These are phyloP conservation scores for Scyliorhinus canicula DNA, from an alignment of 2,797 vertebrate species.

Conservation along the genomic window DNA sequence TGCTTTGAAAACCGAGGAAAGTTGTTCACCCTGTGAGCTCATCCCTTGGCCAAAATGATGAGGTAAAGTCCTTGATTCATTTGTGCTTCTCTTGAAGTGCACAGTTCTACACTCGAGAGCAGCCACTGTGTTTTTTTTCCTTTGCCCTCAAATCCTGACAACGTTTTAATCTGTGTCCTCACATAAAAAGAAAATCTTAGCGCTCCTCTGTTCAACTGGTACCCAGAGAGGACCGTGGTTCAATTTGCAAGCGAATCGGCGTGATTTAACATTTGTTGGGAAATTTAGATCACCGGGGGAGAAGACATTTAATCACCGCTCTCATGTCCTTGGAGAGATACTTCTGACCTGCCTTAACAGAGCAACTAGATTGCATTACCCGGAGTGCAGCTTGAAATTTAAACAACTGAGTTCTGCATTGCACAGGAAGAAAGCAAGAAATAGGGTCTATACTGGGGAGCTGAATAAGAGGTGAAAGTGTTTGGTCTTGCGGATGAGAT, in stretches of 20 bases:
- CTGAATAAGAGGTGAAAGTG: not conserved
- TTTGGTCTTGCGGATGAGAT: conserved; percentile 3
- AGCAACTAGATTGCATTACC: conserved; percentile 1
- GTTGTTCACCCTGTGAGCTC: not conserved
- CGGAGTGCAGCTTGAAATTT: not conserved
- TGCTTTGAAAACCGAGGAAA: not conserved
- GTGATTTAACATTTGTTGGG: not conserved
- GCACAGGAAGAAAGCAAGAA: not conserved
- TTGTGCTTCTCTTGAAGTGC: not conserved
- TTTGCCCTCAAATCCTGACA: not conserved
- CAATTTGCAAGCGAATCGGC: not conserved
- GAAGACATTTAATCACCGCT: conserved; percentile 3
- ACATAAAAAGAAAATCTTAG: not conserved
- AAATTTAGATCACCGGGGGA: not conserved
- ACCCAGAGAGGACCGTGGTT: not conserved
- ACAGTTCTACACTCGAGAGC: not conserved
- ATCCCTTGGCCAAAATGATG: not conserved
- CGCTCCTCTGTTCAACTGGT: not conserved
- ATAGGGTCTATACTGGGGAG: not conserved
- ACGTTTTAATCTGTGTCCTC: conserved; percentile 16
- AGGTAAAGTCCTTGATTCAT: not conserved
- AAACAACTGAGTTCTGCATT: not conserved
- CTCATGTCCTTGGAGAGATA: not conserved
- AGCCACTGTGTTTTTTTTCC: not conserved
- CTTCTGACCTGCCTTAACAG: conserved; percentile 11